Percentiles rank a stretch among this genome's conserved stretches.
phyloP scores from a whole-genome alignment of 2,113 vertebrate species.

The Clarias magur region DNA sequence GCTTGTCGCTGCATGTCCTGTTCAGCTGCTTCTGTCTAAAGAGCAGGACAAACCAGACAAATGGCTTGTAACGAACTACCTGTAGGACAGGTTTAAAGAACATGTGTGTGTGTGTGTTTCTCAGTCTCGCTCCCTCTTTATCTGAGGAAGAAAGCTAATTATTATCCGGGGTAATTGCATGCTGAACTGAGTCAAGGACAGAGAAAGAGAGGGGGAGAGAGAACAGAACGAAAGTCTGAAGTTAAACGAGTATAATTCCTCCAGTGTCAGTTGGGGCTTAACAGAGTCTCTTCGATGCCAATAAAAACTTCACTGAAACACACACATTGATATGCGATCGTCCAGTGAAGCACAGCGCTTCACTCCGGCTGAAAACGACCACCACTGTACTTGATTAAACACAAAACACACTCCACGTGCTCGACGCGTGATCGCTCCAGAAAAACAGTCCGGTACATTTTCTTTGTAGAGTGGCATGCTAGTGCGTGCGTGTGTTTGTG shows the following conservation, averaged over 20 bases:
- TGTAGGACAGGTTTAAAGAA: slow-evolving; percentile 10
- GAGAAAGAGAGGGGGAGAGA: neutral
- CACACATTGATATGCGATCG: slow-evolving; percentile 2
- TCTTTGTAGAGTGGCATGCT: slow-evolving; percentile 8
- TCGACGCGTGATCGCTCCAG: neutral
- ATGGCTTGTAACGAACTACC: slow-evolving; percentile 33
- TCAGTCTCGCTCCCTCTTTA: neutral
- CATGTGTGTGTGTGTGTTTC: neutral
- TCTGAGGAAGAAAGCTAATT: slow-evolving; percentile 42
- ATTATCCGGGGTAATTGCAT: slow-evolving; percentile 29
- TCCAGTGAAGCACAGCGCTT: slow-evolving; percentile 10
- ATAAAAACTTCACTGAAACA: slow-evolving; percentile 23
- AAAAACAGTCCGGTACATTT: neutral
- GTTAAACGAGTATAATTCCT: slow-evolving; percentile 25
- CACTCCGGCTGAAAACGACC: neutral
- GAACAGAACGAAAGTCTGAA: neutral
- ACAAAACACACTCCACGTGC: slow-evolving; percentile 10
- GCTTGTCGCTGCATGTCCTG: slow-evolving; percentile 5
- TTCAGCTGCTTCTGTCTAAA: slow-evolving; percentile 21
- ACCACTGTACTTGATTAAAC: neutral
- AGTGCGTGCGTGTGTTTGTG: slow-evolving; percentile 16
- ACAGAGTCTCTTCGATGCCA: slow-evolving; percentile 21
- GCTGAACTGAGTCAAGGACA: neutral
- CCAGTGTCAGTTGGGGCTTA: slow-evolving; percentile 9
- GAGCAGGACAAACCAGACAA: slow-evolving; percentile 29